Conservation (phyloP, 53 echinoderm and acorn worm species). For the Apostichopus leukothele region DNA sequence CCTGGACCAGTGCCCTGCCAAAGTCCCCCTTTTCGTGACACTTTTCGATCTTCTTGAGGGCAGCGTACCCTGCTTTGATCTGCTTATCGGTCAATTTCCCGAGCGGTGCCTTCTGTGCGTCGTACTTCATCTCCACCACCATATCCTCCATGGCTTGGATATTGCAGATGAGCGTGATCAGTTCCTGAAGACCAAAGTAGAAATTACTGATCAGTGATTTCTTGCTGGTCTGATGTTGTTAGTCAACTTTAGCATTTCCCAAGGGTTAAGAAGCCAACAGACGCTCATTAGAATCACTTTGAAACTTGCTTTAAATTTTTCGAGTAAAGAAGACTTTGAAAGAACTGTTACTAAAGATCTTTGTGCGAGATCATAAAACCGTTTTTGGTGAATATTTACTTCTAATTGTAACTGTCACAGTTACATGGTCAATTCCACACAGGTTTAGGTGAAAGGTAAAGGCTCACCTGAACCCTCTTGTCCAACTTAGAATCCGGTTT, state of each 20-base stretch:
- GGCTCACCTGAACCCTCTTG: conserved; percentile 71
- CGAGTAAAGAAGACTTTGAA: too few species aligned
- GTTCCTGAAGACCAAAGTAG: conserved; percentile 52
- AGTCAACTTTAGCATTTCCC: too few species aligned
- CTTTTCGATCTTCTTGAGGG: conserved; percentile 88
- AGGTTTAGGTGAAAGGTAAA: neutral
- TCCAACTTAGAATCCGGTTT: conserved; percentile 83
- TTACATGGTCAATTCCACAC: too few species aligned
- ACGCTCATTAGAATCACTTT: too few species aligned
- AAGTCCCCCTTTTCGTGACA: conserved; percentile 71
- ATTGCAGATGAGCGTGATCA: conserved; percentile 86
- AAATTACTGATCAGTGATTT: too few species aligned
- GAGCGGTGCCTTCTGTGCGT: conserved; percentile 95
- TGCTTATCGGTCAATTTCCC: conserved; percentile 88
- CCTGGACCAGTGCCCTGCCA: conserved; percentile 78
- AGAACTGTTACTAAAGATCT: too few species aligned
- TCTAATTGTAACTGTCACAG: too few species aligned
- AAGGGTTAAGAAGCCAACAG: too few species aligned
- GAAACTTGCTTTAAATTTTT: too few species aligned
- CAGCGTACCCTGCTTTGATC: conserved; percentile 88
- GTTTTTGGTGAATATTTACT: too few species aligned
- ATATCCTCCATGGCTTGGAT: conserved; percentile 94
- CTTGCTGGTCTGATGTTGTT: too few species aligned
- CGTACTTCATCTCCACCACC: conserved; percentile 98
- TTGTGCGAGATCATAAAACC: too few species aligned